Evolutionary conservation across 2,888 invertebrate species (phyloP), one percentile per base, ranked within the genome.

Genomic region (Gordius sp.): DNA sequence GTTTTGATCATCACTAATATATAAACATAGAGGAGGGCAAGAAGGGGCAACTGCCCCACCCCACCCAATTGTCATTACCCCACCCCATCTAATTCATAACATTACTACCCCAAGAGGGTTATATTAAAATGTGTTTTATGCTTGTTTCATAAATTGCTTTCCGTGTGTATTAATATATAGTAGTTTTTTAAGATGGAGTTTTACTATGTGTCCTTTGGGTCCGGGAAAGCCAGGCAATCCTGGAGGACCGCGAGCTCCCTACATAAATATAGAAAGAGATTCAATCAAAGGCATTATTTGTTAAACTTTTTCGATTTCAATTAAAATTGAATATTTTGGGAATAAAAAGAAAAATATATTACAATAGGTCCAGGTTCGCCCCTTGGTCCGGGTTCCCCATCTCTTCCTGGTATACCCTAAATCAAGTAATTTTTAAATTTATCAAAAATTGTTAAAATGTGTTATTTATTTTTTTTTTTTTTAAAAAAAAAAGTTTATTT

Each of bases 301-400:
- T n/a, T 47, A n/a, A 20, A 47, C 8, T 47, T 47, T n/a, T 47
- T 4, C 20, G 4, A 18, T 47, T n/a, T 18, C 8, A n/a, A n/a
- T n/a, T 47, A 47, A 47, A 47, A n/a, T 47, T n/a, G 23, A 18
- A 47, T 47, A 47, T 47, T 47, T 47, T n/a, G 8, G n/a, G n/a
- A n/a, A n/a, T n/a, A 47, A 47, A n/a, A n/a, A 47, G 8, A 20
- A 47, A 47, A n/a, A 47, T 4, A 47, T 47, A 8, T n/a, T 47
- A 47, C 47, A 4, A 47, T n/a, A 18, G 47, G 47, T 47, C 47
- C 47, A 4, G 47, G 47, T 47, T 47, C 47, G 4, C 47, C 47
- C 4, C 47, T 8, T n/a, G 47, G 47, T 47, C 47, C 47, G 4
- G 47, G 8, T 47, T 47, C 47, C 4, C 47, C 47, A 47, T 47